Base-by-base conservation (phyloP, 2,113 vertebrate species). In the Sander lucioperca region DNA sequence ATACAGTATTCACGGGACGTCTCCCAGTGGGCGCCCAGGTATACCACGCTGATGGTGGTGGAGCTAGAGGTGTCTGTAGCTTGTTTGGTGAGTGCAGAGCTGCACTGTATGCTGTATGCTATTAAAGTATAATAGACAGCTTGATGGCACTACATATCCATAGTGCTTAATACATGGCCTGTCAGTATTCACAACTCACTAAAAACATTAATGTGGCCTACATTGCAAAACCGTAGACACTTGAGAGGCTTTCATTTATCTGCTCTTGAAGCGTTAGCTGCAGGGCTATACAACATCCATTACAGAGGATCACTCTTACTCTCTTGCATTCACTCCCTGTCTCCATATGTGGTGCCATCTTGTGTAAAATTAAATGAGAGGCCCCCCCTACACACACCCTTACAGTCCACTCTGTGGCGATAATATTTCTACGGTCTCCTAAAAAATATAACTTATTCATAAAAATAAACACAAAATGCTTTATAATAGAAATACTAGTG, bases 221-320 rank as follows among this genome's bases (percentile, higher is more conserved):
- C 33, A 84, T 75, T 80, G 80, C 53, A 87, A 74, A 68, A 86
- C 85, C 75, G 62, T 74, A 84, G 43, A 83, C 82, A 82, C 77
- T 80, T 39, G 9, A 86, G 82, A 81, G 74, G 69, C 50, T 84
- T 88, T 86, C 78, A 88, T 90, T 83, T 83, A 86, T 91, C 82
- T 87, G 71, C 84, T 91, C 80, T 69, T 82, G 82, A 83, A 81
- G 70, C 79, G 77, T 85, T 89, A 84, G 82, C 80, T 73, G 59
- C 78, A 51, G 77, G 67, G 78, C 82, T 59, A n/a, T 59, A 75
- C 77, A 57, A n/a, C 74, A 77, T 86, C 73, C 80, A 86, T 87
- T 89, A 90, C 47, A 11, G 50, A 68, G 12, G 64, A 54, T 72
- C 33, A 54, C 72, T 74, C 75, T 82, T 48, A 48, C 77, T 47